Evolutionary conservation across 2,888 invertebrate genomes (phyloP).

Genomic region (Andrena camellia): DNA sequence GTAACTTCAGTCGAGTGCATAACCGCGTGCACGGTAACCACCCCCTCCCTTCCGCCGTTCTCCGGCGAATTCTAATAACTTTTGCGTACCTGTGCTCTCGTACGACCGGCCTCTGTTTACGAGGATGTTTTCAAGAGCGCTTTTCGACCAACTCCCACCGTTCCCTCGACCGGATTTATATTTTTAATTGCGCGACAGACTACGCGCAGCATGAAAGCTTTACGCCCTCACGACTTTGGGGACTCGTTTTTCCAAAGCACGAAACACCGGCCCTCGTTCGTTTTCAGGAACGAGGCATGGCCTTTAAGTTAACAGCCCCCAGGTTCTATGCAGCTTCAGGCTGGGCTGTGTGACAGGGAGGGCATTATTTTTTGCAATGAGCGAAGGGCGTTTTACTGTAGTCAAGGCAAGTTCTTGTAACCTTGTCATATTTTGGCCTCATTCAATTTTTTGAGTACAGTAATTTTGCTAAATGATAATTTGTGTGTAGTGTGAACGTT

Average conservation of each 20-base stretch:
- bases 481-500: no score
- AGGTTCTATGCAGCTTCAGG: neutral
- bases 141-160: slow-evolving; percentile 14
- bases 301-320: neutral
- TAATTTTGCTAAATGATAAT: no score
- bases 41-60: neutral
- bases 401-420: no score
- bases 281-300: neutral
- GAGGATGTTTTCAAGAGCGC: neutral
- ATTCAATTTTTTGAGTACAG: no score
- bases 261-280: neutral
- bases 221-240: slow-evolving; percentile 5
- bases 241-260: slow-evolving; percentile 1
- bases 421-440: no score
- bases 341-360: no score
- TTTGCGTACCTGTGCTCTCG: slow-evolving; percentile 6
- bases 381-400: no score
- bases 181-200: slow-evolving; percentile 39
- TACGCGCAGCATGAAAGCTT: neutral
- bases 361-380: neutral
- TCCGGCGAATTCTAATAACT: slow-evolving; percentile 27
- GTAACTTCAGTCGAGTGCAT: slow-evolving; percentile 38
- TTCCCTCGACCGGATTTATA: slow-evolving; percentile 24
- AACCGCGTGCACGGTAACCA: neutral
- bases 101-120: neutral